Percentiles rank a stretch among this genome's conserved stretches.
Evolutionary conservation across 2,113 vertebrate genomes (phyloP).

Genomic region (Otolemur garnettii): DNA sequence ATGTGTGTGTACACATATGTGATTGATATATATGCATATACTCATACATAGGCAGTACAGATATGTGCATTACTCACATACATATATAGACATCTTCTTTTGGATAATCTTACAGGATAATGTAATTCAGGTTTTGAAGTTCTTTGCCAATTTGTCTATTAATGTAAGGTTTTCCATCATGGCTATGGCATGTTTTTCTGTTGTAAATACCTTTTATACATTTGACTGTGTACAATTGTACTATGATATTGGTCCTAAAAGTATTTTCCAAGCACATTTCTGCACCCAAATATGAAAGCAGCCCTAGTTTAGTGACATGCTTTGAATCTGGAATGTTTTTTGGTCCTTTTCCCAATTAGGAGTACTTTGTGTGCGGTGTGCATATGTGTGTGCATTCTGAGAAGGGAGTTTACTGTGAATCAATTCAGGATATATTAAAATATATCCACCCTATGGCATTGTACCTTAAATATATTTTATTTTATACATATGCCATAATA

Average conservation of each 20-base stretch:
- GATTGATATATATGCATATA: neutral
- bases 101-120: neutral
- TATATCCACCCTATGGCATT: slow-evolving; percentile 5
- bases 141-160: slow-evolving; percentile 30
- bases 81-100: neutral
- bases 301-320: neutral
- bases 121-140: slow-evolving; percentile 35
- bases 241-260: neutral
- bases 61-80: neutral
- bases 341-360: slow-evolving; percentile 29
- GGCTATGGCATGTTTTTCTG: neutral
- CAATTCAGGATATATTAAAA: slow-evolving; percentile 50
- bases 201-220: neutral
- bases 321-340: slow-evolving; percentile 42
- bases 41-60: neutral
- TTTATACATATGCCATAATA: slow-evolving; percentile 42
- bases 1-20: no score
- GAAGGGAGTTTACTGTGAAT: slow-evolving; percentile 13
- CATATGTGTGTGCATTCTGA: neutral
- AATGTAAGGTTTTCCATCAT: neutral
- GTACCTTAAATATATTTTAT: slow-evolving; percentile 29
- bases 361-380: neutral
- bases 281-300: neutral
- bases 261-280: slow-evolving; percentile 50
- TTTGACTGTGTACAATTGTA: neutral